phyloP scores from a whole-genome alignment of 2,797 vertebrate species.

The Hyperoplus immaculatus region DNA sequence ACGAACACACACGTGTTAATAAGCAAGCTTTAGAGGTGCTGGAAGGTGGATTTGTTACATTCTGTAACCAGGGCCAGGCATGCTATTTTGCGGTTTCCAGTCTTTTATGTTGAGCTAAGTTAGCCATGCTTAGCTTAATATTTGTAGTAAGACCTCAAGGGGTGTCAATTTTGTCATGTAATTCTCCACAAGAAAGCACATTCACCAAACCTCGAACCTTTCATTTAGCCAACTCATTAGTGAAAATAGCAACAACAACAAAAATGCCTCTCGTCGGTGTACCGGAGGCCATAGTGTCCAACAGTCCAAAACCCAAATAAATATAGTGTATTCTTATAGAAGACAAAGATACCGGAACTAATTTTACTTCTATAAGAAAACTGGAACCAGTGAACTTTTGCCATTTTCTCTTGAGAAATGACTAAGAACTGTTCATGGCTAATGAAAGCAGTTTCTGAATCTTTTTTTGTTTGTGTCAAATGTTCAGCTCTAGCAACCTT shows the following conservation, averaged over 20 bases:
- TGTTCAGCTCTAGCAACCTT: background rate
- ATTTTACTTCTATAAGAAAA: background rate
- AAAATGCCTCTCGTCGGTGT: background rate
- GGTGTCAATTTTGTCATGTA: constrained; percentile 4
- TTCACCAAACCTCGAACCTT: constrained; percentile 7
- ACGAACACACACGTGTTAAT: background rate
- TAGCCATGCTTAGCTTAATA: background rate
- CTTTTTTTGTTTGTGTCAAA: constrained; percentile 20
- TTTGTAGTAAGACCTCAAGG: background rate
- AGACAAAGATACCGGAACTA: background rate
- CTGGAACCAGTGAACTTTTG: background rate
- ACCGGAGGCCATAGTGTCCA: background rate
- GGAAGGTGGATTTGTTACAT: background rate
- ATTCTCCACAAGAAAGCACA: constrained; percentile 1
- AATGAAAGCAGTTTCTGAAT: constrained; percentile 12
- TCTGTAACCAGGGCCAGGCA: background rate
- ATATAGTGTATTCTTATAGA: background rate
- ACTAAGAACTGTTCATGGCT: background rate
- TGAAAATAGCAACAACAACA: background rate
- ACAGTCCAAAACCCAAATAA: background rate
- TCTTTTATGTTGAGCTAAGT: constrained; percentile 18
- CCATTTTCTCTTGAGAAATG: background rate
- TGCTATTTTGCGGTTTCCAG: background rate
- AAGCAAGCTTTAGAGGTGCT: background rate
- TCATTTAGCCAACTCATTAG: constrained; percentile 1